Percentiles rank a stretch among this genome's conserved stretches.
Conservation (phyloP, 2,888 invertebrate species). For the Linyphia triangularis region DNA sequence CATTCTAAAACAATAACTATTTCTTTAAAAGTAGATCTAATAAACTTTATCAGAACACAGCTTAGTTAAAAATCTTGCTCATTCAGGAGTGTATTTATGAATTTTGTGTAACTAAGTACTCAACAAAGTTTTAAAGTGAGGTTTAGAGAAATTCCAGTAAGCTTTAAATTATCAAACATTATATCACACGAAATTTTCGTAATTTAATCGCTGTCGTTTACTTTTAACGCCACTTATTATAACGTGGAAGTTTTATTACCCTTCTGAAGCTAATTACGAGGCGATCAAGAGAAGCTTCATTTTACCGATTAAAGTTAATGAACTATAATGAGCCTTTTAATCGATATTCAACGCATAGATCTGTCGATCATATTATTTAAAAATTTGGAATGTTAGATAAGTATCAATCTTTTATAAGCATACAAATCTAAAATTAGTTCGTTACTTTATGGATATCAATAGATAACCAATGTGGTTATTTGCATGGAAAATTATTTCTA, state of each 20-base stretch:
- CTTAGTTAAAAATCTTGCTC: too few relatives aligned
- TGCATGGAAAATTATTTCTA: too few relatives aligned
- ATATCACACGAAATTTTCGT: not conserved
- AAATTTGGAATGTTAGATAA: slow-evolving; percentile 36
- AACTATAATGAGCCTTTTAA: slow-evolving; percentile 61
- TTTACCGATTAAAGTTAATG: slow-evolving; percentile 56
- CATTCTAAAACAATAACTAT: too few relatives aligned
- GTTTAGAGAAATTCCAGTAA: not conserved
- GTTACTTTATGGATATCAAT: too few relatives aligned
- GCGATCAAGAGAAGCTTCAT: slow-evolving; percentile 15
- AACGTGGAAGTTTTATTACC: slow-evolving; percentile 40
- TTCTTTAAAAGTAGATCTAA: too few relatives aligned
- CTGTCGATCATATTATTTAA: slow-evolving; percentile 35
- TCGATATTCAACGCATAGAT: slow-evolving; percentile 39
- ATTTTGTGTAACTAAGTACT: too few relatives aligned
- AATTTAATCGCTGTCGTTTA: slow-evolving; percentile 49
- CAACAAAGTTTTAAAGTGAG: not conserved
- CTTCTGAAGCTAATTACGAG: slow-evolving; percentile 41
- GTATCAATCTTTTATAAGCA: too few relatives aligned
- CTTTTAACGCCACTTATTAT: slow-evolving; percentile 44
- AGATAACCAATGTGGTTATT: too few relatives aligned
- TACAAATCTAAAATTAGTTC: too few relatives aligned
- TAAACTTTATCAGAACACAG: too few relatives aligned
- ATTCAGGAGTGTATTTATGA: too few relatives aligned
- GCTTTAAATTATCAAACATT: not conserved